Evolutionary conservation across 2,113 vertebrate genomes (phyloP).

Genomic region (Thunnus thynnus): DNA sequence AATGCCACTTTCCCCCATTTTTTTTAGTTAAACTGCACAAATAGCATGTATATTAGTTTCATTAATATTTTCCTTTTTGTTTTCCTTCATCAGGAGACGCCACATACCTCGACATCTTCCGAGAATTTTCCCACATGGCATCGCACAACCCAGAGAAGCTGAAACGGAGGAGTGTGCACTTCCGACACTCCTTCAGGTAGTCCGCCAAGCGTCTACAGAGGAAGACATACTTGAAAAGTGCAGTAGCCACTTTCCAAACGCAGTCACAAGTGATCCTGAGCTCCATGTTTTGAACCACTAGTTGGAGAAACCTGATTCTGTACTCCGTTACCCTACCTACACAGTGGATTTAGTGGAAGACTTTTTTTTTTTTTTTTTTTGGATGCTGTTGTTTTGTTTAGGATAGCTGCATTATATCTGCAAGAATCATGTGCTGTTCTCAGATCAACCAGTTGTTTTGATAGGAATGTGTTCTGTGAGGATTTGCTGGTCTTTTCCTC

Average conservation of each 20-base stretch:
- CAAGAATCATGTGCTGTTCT: conserved; percentile 46
- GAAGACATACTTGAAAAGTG: conserved; percentile 56
- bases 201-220: not conserved
- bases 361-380: not conserved
- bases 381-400: conserved; percentile 39
- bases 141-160: conserved; percentile 91
- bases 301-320: not conserved
- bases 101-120: conserved; percentile 91
- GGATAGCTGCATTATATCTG: conserved; percentile 28
- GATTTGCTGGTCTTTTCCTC: conserved; percentile 85
- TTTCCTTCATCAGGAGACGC: conserved; percentile 86
- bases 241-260: conserved; percentile 28
- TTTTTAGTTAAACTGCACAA: not conserved
- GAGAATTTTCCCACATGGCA: conserved; percentile 93
- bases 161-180: conserved; percentile 88
- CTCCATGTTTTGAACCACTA: conserved; percentile 2
- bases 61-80: not conserved
- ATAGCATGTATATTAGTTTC: conserved; percentile 18
- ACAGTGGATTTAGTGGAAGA: no score
- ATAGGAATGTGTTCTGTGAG: conserved; percentile 56
- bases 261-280: conserved; percentile 2
- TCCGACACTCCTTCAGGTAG: conserved; percentile 89
- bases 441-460: conserved; percentile 38
- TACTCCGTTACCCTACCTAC: not conserved
- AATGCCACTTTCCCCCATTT: not conserved